Evolutionary conservation across 2,113 vertebrate species (phyloP).

Genomic region (Muscicapa adusta): DNA sequence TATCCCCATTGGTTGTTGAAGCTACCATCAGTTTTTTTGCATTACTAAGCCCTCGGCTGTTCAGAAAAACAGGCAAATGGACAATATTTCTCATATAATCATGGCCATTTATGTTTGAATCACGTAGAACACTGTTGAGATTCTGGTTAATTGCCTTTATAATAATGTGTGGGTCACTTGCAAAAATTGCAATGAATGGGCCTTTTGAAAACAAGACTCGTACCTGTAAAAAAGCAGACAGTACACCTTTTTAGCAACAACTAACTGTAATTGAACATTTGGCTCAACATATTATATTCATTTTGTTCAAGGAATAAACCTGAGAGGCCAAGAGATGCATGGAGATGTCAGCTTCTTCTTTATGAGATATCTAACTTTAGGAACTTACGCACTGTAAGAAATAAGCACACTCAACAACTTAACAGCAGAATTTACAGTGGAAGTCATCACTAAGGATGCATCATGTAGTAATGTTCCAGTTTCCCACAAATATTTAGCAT

Average conservation of each 20-base stretch:
- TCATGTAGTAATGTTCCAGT: not conserved
- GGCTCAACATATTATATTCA: not conserved
- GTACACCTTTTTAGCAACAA: not conserved
- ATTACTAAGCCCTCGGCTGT: slow-evolving; percentile 89
- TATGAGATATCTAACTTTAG: not conserved
- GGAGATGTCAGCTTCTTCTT: not conserved
- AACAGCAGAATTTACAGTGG: not conserved
- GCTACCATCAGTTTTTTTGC: slow-evolving; percentile 84
- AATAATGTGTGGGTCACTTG: slow-evolving; percentile 97
- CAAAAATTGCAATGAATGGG: slow-evolving; percentile 96
- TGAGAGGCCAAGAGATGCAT: not conserved
- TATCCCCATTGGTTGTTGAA: slow-evolving; percentile 82
- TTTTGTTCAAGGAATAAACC: not conserved
- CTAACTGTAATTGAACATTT: not conserved
- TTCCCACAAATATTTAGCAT: not conserved
- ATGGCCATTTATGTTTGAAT: slow-evolving; percentile 98
- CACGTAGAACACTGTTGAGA: slow-evolving; percentile 94
- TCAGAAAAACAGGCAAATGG: slow-evolving; percentile 96
- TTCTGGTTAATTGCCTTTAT: slow-evolving; percentile 99
- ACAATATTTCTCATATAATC: slow-evolving; percentile 99
- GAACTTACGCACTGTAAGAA: not conserved
- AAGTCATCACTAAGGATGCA: not conserved
- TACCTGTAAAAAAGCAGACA: slow-evolving; percentile 73
- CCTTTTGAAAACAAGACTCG: slow-evolving; percentile 96
- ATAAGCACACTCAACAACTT: not conserved